phyloP scores from a whole-genome alignment of 1,140 invertebrate genomes.

The Venturia canescens region DNA sequence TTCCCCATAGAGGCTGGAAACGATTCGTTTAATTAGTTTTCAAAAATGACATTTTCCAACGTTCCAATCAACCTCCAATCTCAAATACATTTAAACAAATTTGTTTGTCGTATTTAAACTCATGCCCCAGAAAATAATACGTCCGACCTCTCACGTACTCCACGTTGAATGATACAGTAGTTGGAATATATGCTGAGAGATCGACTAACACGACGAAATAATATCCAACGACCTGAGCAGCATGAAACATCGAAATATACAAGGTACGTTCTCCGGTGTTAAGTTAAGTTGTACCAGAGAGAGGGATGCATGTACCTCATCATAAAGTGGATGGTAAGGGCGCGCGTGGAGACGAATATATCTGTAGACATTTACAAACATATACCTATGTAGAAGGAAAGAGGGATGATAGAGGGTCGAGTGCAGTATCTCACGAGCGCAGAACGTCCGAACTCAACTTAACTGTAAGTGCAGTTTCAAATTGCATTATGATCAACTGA shows the following conservation, averaged over 20 bases:
- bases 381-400: neutral
- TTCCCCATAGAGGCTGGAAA: no score
- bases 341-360: neutral
- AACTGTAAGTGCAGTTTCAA: constrained; percentile 38
- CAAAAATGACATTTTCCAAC: no score
- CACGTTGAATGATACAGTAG: neutral
- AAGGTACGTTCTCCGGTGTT: neutral
- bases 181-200: constrained; percentile 2
- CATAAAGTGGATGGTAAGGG: constrained; percentile 9
- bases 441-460: constrained; percentile 28
- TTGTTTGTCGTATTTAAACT: neutral
- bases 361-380: neutral
- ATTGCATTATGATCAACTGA: constrained; percentile 37
- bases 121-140: neutral
- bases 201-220: constrained; percentile 5
- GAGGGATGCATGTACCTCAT: constrained; percentile 4
- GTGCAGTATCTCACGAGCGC: constrained; percentile 7
- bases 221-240: neutral
- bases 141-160: neutral
- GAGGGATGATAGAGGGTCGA: constrained; percentile 28
- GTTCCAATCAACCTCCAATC: no score
- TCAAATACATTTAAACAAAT: no score
- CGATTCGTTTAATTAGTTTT: no score
- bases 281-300: constrained; percentile 22
- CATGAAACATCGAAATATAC: constrained; percentile 7